Evolutionary conservation across 2,113 vertebrate species (phyloP).

Genomic region (Columba livia): DNA sequence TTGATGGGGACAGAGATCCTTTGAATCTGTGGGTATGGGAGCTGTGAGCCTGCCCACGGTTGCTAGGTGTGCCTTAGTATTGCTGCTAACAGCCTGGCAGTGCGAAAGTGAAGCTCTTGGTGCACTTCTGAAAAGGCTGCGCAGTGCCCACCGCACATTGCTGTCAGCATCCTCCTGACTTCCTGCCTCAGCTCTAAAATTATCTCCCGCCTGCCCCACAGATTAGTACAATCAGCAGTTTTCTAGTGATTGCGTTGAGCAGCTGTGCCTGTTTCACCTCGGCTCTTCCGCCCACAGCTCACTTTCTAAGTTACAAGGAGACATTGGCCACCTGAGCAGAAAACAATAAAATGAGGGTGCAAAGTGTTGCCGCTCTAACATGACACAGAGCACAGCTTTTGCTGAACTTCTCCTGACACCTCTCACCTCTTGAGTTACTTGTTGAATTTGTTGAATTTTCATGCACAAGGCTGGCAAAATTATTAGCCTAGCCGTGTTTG

Average conservation of each 20-base stretch:
- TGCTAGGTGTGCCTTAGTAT: neutral
- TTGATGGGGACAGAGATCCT: neutral
- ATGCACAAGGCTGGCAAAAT: neutral
- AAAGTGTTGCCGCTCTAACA: fast-evolving
- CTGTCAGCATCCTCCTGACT: neutral
- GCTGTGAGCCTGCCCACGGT: neutral
- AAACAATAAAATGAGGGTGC: neutral
- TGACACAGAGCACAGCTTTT: neutral
- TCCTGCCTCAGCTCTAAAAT: slow-evolving; percentile 2
- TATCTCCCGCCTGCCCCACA: neutral
- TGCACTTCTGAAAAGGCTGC: neutral
- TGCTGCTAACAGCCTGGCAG: neutral
- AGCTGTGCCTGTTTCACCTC: neutral
- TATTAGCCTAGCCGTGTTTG: neutral
- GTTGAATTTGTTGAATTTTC: neutral
- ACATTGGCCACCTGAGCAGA: neutral
- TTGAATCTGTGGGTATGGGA: neutral
- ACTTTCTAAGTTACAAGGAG: neutral
- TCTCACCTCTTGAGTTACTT: neutral
- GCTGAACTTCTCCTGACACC: neutral
- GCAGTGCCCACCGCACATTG: neutral
- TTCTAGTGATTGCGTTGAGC: neutral
- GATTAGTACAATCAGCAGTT: neutral
- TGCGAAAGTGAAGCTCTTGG: neutral
- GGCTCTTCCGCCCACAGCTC: neutral